These are phyloP conservation scores for Halcyon chelicuti DNA, from an alignment of 2,797 vertebrate species.

Conservation along the genomic window DNA sequence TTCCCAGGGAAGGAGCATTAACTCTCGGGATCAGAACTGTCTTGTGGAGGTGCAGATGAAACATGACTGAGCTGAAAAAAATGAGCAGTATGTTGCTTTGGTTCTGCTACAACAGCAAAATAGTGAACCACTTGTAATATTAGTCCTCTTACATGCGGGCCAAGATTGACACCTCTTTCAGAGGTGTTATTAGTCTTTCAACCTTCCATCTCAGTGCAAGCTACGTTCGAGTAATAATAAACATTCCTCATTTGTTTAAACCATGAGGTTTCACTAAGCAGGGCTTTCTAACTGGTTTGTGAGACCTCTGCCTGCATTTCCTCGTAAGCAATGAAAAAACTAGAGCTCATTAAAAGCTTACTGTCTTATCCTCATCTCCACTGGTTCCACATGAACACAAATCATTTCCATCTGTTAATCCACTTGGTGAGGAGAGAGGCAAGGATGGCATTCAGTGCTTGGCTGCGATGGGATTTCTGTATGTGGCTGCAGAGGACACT, in stretches of 20 bases:
- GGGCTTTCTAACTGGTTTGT: background rate
- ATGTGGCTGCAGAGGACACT: background rate
- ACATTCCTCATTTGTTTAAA: background rate
- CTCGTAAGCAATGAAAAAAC: background rate
- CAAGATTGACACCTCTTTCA: background rate
- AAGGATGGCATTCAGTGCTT: background rate
- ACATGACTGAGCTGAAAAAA: constrained; percentile 22
- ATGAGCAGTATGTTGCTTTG: background rate
- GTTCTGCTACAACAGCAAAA: background rate
- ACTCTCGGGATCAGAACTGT: background rate
- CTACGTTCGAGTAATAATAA: background rate
- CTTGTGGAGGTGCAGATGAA: constrained; percentile 14
- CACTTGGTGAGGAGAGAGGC: background rate
- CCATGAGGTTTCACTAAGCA: background rate
- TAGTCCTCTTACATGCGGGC: background rate
- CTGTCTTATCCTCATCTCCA: background rate
- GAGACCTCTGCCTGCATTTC: background rate
- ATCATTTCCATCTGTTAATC: background rate
- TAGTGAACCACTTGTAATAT: background rate
- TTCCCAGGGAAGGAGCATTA: background rate
- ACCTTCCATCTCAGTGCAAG: background rate
- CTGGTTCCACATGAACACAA: background rate
- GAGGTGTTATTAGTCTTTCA: background rate
- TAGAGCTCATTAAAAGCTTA: background rate
- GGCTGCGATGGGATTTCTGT: background rate